Conservation (phyloP, 2,797 vertebrate genomes). For the Pangasius sanitwongsei region DNA sequence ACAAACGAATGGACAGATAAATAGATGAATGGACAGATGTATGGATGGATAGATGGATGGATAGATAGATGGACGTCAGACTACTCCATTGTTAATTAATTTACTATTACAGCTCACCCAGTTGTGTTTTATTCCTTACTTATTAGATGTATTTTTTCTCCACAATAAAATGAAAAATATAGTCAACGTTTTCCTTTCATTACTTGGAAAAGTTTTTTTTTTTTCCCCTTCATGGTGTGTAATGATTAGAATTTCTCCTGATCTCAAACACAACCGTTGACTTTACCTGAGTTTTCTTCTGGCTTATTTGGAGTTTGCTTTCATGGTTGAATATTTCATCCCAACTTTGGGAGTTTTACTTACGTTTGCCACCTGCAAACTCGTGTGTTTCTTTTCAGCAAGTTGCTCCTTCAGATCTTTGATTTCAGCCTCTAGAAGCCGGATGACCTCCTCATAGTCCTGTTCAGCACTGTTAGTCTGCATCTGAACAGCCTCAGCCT, state of each 20-base stretch:
- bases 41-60: not conserved
- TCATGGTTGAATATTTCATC: not conserved
- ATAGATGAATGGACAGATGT: not conserved
- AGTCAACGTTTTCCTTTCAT: too few species aligned
- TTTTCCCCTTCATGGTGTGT: too few species aligned
- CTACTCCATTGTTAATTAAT: not conserved
- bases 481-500: slow-evolving; percentile 71
- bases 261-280: too few species aligned
- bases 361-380: slow-evolving; percentile 70
- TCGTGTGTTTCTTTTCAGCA: slow-evolving; percentile 69
- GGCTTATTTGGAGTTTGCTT: not conserved
- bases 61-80: not conserved
- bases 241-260: too few species aligned
- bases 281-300: not conserved
- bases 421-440: slow-evolving; percentile 88
- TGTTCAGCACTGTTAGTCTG: slow-evolving; percentile 81
- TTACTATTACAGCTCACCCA: not conserved
- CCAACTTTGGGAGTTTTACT: not conserved
- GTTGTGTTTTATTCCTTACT: not conserved
- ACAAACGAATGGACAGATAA: not conserved
- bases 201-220: too few species aligned
- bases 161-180: too few species aligned
- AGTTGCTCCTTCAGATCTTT: slow-evolving; percentile 86
- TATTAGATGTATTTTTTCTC: not conserved
- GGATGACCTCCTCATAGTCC: slow-evolving; percentile 91